These are phyloP conservation scores for Drosophila guanche DNA, from an alignment of 1,140 invertebrate genomes.

Conservation along the genomic window DNA sequence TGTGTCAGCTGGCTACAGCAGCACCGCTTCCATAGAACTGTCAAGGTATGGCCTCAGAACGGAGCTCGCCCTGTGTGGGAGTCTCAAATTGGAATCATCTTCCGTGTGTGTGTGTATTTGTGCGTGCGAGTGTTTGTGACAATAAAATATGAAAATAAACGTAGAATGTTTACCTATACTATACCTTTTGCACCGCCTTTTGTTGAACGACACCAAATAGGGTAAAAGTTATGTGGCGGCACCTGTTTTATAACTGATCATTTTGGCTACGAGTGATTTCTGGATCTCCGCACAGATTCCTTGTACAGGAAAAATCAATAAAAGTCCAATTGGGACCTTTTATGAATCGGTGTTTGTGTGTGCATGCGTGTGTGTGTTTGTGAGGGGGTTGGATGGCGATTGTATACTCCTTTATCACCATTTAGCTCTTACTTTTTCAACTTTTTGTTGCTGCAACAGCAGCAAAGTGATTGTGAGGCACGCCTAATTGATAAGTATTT, in stretches of 20 bases:
- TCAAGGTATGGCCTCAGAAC: conserved; percentile 53
- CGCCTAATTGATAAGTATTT: conserved; percentile 71
- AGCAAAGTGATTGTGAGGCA: conserved; percentile 61
- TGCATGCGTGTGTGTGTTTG: conserved; percentile 34
- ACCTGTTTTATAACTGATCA: conserved; percentile 7
- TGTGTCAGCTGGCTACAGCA: conserved; percentile 40
- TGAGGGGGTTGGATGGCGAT: conserved; percentile 10
- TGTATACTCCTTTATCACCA: conserved; percentile 66
- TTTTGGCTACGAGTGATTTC: conserved; percentile 11
- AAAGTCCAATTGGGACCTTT: conserved; percentile 62
- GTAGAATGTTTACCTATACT: conserved; percentile 38
- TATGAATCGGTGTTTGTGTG: conserved; percentile 14
- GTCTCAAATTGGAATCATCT: conserved; percentile 62
- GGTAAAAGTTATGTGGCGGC: conserved; percentile 7
- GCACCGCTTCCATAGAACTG: conserved; percentile 47
- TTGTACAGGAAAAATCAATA: conserved; percentile 80
- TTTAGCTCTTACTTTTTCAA: neutral
- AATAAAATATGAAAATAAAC: conserved; percentile 50
- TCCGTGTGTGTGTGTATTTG: conserved; percentile 12
- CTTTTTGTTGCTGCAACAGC: conserved; percentile 13
- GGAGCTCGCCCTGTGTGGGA: conserved; percentile 63
- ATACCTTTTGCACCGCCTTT: conserved; percentile 3
- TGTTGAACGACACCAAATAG: no score
- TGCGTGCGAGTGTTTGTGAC: conserved; percentile 41
- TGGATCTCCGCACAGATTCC: conserved; percentile 44